Percentiles rank a stretch among this genome's conserved stretches.
phyloP scores from a whole-genome alignment of 1,140 invertebrate species.

The Leptinotarsa undecemlineata region DNA sequence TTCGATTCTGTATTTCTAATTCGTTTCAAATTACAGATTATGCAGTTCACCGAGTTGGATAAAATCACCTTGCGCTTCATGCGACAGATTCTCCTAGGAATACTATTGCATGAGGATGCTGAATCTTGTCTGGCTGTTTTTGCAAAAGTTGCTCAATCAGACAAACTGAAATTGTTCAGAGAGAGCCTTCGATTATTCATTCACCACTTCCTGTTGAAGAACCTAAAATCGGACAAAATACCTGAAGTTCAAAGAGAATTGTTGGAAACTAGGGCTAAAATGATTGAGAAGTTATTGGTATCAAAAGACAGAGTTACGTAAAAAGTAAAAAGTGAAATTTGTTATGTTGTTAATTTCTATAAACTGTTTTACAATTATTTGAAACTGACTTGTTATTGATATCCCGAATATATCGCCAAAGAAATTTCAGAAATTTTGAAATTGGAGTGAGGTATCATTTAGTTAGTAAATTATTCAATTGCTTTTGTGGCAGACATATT shows the following conservation, averaged over 20 bases:
- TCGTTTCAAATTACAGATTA: conserved; percentile 61
- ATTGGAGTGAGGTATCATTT: no score
- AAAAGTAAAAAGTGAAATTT: background rate
- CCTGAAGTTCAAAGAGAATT: conserved; percentile 59
- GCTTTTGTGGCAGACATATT: no score
- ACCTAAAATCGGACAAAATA: conserved; percentile 59
- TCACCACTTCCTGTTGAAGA: conserved; percentile 75
- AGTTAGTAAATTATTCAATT: no score
- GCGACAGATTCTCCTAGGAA: conserved; percentile 69
- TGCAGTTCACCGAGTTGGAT: conserved; percentile 80
- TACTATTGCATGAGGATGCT: conserved; percentile 67
- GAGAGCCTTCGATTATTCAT: conserved; percentile 80
- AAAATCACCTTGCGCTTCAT: conserved; percentile 71
- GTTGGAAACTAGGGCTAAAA: conserved; percentile 59
- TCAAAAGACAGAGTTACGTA: conserved; percentile 20
- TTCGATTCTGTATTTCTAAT: no score
- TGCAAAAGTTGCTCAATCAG: conserved; percentile 64
- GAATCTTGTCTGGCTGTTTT: conserved; percentile 68
- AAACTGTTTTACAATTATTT: no score
- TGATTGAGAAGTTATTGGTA: conserved; percentile 63
- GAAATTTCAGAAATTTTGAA: no score
- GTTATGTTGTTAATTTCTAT: background rate
- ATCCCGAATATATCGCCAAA: no score
- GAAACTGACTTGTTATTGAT: no score
- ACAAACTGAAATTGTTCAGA: conserved; percentile 71